Percentiles rank a stretch among this genome's conserved stretches.
phyloP scores from a whole-genome alignment of 2,113 vertebrate genomes.

The Neomonachus schauinslandi region DNA sequence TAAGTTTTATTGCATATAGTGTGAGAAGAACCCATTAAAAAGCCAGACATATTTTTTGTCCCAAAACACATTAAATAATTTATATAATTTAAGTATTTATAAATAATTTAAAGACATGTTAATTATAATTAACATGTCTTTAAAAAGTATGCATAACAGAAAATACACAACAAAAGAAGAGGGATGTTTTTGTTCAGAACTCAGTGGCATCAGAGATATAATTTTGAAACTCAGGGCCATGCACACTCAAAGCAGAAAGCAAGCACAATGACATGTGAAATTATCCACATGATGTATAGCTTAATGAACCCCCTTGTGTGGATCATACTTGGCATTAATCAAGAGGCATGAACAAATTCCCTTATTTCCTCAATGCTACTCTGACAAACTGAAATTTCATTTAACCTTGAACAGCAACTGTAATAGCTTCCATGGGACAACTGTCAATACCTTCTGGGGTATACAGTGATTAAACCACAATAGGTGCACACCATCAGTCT shows the following conservation, averaged over 20 bases:
- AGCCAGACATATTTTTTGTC: background rate
- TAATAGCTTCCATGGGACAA: slow-evolving; percentile 99
- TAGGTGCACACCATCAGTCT: slow-evolving; percentile 94
- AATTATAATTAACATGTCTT: background rate
- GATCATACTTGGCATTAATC: slow-evolving; percentile 99
- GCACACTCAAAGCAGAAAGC: slow-evolving; percentile 91
- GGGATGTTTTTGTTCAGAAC: slow-evolving; percentile 62
- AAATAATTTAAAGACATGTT: too few species aligned
- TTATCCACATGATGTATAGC: slow-evolving; percentile 97
- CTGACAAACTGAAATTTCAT: slow-evolving; percentile 99
- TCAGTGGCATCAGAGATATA: slow-evolving; percentile 71
- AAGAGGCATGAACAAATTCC: slow-evolving; percentile 97
- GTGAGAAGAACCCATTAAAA: slow-evolving; percentile 17
- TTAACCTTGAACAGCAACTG: slow-evolving; percentile 99
- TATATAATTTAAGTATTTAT: background rate
- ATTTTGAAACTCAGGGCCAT: slow-evolving; percentile 81
- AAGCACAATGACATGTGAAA: slow-evolving; percentile 98
- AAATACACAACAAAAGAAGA: slow-evolving; percentile 71
- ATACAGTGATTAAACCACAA: slow-evolving; percentile 98
- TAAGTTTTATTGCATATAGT: background rate
- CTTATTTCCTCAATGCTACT: slow-evolving; percentile 99
- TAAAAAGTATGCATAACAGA: slow-evolving; percentile 18
- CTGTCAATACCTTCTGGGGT: slow-evolving; percentile 96
- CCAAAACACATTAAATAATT: slow-evolving; percentile 33
- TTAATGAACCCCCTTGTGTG: slow-evolving; percentile 99